Base-by-base conservation (phyloP, 2,797 vertebrate genomes). In the Alauda arvensis region DNA sequence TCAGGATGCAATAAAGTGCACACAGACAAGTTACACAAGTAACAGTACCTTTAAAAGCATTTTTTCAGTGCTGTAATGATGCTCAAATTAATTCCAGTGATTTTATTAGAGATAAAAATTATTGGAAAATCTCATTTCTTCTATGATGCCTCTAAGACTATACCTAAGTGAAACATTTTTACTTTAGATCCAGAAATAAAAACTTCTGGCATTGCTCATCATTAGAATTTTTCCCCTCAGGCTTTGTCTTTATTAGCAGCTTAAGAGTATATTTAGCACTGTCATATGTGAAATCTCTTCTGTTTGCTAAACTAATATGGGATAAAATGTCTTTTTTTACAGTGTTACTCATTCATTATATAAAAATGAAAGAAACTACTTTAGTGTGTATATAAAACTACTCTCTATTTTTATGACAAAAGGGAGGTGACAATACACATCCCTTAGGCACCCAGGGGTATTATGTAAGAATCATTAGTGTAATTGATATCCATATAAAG, bases 391-490 rank as follows among this genome's bases (percentile, higher is more conserved):
- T 97, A 76, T 91, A 95, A 94, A 96, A 85, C 81, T 87, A 74
- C 94, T 93, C 91, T 96, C 95, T 97, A 94, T 96, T 96, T 97
- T 96, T 95, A 95, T 96, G 96, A 96, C 96, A 97, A 96, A 96
- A 94, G 91, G 91, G 95, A 97, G 92, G 96, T 96, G 95, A 97
- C 95, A 96, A 89, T 96, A 85, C 94, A 92, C 93, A 94, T 97
- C 95, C 95, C 84, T 90, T 95, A 95, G 95, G 96, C 95, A 96
- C 93, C 94, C 61, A 87, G 93, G 95, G 94, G 93, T 96, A 95
- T 97, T 97, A 96, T 96, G 91, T 96, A 97, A 97, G 96, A 96
- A 93, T 97, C 96, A 97, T 97, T 97, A 97, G 95, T 91, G 93
- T 97, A 97, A 97, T 96, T 97, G 97, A 97, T 97, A 97, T 95